These are phyloP conservation scores for Sclerurus mexicanus DNA, from an alignment of 2,113 vertebrate species.

Conservation along the genomic window DNA sequence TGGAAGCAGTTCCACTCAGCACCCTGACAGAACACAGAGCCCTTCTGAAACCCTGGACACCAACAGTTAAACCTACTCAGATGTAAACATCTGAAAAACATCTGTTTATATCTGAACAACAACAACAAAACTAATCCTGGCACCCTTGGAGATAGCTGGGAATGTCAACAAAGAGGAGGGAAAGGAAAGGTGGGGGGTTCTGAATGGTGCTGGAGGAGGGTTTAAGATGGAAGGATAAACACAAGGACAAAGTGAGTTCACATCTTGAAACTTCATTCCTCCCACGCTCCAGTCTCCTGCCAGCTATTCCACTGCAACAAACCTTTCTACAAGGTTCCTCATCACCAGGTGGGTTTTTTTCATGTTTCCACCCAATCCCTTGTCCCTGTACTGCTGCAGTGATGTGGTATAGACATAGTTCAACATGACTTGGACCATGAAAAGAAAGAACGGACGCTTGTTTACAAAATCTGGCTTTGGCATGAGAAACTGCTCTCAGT, in stretches of 20 bases:
- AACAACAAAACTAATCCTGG: neutral
- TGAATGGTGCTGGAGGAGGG: neutral
- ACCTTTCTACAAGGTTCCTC: neutral
- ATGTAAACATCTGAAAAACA: neutral
- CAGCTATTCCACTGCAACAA: neutral
- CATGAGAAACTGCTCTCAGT: neutral
- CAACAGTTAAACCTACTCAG: neutral
- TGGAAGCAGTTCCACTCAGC: fast-evolving
- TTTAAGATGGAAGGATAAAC: neutral
- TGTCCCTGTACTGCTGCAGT: neutral
- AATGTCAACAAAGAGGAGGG: neutral
- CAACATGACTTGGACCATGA: neutral
- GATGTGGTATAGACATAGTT: neutral
- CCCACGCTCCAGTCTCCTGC: neutral
- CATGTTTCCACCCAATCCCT: neutral
- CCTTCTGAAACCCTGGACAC: neutral
- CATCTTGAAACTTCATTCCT: neutral
- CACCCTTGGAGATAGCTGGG: neutral
- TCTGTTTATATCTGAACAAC: neutral
- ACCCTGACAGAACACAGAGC: fast-evolving
- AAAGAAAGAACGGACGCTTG: neutral
- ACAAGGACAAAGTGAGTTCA: neutral
- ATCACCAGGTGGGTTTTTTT: neutral
- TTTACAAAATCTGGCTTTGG: neutral
- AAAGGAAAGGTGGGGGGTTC: neutral